Evolutionary conservation across 2,113 vertebrate genomes (phyloP), one percentile per base, ranked within the genome.

Genomic region (Campylomormyrus numenius): DNA sequence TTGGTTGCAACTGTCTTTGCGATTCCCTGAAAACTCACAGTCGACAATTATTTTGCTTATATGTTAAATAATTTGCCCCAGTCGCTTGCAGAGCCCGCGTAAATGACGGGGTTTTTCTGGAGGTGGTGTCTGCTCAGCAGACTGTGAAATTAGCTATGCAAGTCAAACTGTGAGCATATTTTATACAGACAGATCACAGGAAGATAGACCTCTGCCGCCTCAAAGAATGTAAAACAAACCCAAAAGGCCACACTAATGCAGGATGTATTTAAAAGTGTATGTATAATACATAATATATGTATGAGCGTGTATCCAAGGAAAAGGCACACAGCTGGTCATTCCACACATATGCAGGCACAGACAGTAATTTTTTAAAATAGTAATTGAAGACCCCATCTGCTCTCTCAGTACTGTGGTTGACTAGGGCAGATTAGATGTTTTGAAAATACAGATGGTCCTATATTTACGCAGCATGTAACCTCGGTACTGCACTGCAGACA

Each of bases 91-190:
- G 45, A 24, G 35, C 19, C 48, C n/a, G 21, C 1, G 19, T 42
- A 66, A 88, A 56, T 88, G 50, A 88, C 50, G 19, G 27, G 27
- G 31, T 39, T 42, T 74, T 39, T 31, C 56, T 27, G 31, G 27
- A 15, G 52, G 3, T 88, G 49, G 13, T 66, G 87, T 88, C 52
- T 88, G 53, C 27, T 66, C 50, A 66, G 52, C 52, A 88, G 87
- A 58, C 27, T 88, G 49, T 87, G 52, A 31, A 58, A 88, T 88
- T 58, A 42, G 56, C 87, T 88, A 88, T 11, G 52, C 56, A 45
- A 88, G 52, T 66, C 50, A 52, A 87, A 87, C 86, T 87, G 50
- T 88, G 56, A 56, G 39, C 39, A 9, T n/a, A 66, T 58, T 66
- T 56, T 66, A 42, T 39, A 35, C 24, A 48, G 27, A 31, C 13